These are phyloP conservation scores for Girardia tigrina DNA, from an alignment of 2,888 invertebrate genomes.

Conservation along the genomic window DNA sequence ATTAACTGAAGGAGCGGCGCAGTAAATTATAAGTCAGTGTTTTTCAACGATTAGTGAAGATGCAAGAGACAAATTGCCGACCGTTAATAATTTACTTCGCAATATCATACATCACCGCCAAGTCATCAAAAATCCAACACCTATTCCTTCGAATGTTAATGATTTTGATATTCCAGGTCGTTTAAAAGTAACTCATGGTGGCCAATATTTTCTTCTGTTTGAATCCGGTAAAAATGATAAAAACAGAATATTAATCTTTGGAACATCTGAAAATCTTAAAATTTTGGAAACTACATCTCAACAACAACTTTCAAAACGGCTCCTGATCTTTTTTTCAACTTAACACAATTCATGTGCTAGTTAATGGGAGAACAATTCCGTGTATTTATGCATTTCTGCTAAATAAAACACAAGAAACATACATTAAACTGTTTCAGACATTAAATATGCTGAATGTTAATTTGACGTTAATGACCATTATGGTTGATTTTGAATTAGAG, in stretches of 20 bases:
- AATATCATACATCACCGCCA: too few relatives aligned
- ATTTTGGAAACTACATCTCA: not conserved
- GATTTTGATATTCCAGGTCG: too few relatives aligned
- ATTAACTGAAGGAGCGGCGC: too few relatives aligned
- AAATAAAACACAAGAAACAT: not conserved
- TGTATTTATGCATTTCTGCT: not conserved
- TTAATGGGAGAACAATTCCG: not conserved
- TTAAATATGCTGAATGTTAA: not conserved
- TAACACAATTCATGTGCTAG: not conserved
- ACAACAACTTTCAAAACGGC: not conserved
- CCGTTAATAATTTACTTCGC: too few relatives aligned
- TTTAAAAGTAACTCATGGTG: not conserved
- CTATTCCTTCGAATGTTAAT: too few relatives aligned
- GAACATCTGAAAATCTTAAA: not conserved
- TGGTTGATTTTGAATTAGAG: not conserved
- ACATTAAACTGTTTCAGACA: too few relatives aligned
- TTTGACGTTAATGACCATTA: not conserved
- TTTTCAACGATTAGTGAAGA: too few relatives aligned
- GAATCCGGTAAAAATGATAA: not conserved
- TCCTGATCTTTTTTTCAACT: not conserved
- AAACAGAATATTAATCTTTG: not conserved
- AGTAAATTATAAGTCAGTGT: too few relatives aligned
- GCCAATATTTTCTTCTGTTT: not conserved
- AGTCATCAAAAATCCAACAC: too few relatives aligned
- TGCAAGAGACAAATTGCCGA: too few relatives aligned